phyloP scores from a whole-genome alignment of 2,888 invertebrate species.

The Ichneumoninae sp. region DNA sequence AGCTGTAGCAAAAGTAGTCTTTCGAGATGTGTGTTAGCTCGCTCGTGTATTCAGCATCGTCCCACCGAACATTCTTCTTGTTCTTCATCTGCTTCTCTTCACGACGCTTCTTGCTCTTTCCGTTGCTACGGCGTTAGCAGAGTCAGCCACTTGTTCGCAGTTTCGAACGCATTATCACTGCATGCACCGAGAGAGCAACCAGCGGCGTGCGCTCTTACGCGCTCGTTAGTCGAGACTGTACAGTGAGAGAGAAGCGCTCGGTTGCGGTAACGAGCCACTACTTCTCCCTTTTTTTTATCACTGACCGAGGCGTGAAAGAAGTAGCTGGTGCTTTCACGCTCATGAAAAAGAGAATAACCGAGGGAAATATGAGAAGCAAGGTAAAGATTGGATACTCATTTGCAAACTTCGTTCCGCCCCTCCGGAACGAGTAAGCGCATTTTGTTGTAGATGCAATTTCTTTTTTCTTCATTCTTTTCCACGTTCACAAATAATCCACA shows the following conservation, averaged over 20 bases:
- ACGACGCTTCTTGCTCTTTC: conserved; percentile 38
- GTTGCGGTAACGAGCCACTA: conserved; percentile 57
- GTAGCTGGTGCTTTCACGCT: conserved; percentile 49
- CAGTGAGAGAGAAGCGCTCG: conserved; percentile 42
- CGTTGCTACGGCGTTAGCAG: conserved; percentile 17
- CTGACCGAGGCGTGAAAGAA: conserved; percentile 61
- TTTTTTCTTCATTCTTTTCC: conserved; percentile 2
- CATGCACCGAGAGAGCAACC: conserved; percentile 44
- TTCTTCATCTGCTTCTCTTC: conserved; percentile 2
- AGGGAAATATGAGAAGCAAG: conserved; percentile 25
- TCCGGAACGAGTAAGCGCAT: background rate
- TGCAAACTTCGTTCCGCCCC: conserved; percentile 17
- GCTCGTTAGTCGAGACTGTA: conserved; percentile 59
- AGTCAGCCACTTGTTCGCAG: conserved; percentile 43
- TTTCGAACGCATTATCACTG: conserved; percentile 62
- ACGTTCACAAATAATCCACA: conserved; percentile 9
- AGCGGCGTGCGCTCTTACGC: conserved; percentile 50
- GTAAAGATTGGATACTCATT: conserved; percentile 49
- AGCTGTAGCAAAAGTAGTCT: conserved; percentile 35
- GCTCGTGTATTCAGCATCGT: conserved; percentile 50
- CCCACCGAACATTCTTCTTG: background rate
- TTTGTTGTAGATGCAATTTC: conserved; percentile 1
- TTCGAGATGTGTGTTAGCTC: conserved; percentile 37
- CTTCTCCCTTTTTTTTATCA: conserved; percentile 17
- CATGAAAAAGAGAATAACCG: conserved; percentile 40